Evolutionary conservation across 64 coral and sea anemone species (phyloP), one percentile per base, ranked within the genome.

Genomic region (Actinia equina): DNA sequence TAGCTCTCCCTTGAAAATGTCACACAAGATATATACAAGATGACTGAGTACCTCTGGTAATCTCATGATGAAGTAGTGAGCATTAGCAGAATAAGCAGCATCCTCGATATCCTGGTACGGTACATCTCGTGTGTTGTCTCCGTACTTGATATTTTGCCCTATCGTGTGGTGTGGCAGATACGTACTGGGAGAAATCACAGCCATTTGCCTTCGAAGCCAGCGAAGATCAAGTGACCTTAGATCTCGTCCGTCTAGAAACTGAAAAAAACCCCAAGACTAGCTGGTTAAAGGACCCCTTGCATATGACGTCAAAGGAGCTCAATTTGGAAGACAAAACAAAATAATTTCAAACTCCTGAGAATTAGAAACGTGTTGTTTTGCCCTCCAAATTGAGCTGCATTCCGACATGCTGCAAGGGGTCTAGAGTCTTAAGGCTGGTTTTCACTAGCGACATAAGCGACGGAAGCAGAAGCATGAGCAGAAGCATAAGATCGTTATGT

Each of bases 91-190:
- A 45, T 76, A 88, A 0, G 95, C 91, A 49, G 82, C 91, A 18
- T 88, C 88, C 23, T 89, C 77, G 17, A 95, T 87, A n/a, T 95
- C 90, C n/a, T 82, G 77, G 41, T 52, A 57, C 1, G 90, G 83
- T 53, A 92, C 58, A 25, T 37, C 80, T 86, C 91, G 71, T 17
- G 77, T 61, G 18, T 93, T 93, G 52, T 97, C 80, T 13, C 91
- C 95, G 74, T 93, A 93, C 64, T 81, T 59, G 20, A 97, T 90
- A 37, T 97, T 97, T 27, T 97, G 59, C 27, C 88, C 95, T 49
- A 97, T 82, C 58, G 88, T 88, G 82, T 90, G 87, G 56, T 97
- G 91, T 45, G 85, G 70, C n/a, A 97, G 82, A n/a, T 93, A 77
- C 17, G 84, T 84, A 59, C 52, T 70, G n/a, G 86, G 79, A 55